Evolutionary conservation across 2,113 vertebrate genomes (phyloP).

Genomic region (Notarius quadriscutis): DNA sequence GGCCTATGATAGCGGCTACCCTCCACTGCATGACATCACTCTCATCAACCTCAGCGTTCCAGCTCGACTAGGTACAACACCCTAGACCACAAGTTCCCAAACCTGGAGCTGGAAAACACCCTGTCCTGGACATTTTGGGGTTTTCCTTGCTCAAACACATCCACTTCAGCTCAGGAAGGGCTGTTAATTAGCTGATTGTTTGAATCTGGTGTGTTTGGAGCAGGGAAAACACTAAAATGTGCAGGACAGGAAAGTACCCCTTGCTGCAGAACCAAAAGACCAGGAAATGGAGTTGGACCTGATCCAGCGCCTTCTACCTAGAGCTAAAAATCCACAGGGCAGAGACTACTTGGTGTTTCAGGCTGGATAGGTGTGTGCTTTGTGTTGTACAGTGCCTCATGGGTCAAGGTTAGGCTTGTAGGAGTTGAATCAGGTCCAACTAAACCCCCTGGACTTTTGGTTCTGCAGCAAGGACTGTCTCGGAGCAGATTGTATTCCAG

Average conservation of each 20-base stretch:
- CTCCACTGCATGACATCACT: slow-evolving; percentile 58
- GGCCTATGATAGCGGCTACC: slow-evolving; percentile 51
- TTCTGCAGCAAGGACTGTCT: not conserved
- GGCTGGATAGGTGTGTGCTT: not conserved
- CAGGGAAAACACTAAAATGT: not conserved
- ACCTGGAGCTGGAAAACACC: not conserved
- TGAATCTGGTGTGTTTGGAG: not conserved
- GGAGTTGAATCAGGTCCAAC: not conserved
- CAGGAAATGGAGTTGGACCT: not conserved
- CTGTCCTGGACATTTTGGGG: not conserved
- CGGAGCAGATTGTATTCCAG: not conserved
- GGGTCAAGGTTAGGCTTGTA: not conserved
- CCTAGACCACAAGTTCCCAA: not conserved
- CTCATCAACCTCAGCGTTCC: slow-evolving; percentile 61
- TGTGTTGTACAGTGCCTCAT: not conserved
- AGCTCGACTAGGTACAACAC: slow-evolving; percentile 58
- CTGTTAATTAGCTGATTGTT: not conserved
- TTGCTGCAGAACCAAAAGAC: not conserved
- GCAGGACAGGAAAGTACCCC: not conserved
- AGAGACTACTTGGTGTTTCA: not conserved
- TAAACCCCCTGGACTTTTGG: not conserved
- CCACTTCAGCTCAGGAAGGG: not conserved
- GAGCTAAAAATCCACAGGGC: not conserved
- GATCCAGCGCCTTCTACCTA: not conserved
- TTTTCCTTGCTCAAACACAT: not conserved